Evolutionary conservation across 2,113 vertebrate genomes (phyloP).

Genomic region (Leptobrachium leishanense): DNA sequence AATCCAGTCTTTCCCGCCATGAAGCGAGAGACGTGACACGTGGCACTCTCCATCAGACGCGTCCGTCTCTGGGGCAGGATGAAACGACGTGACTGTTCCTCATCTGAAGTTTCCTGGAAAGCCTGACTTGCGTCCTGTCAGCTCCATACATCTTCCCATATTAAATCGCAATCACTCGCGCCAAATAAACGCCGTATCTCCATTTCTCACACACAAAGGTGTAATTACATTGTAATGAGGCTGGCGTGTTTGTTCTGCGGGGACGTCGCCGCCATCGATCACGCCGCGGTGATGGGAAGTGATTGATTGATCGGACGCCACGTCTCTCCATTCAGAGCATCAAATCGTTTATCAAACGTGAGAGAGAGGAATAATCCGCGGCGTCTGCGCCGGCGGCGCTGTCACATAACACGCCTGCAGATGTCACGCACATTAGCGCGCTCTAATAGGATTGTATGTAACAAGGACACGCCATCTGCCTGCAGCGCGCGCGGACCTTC

Average conservation of each 20-base stretch:
- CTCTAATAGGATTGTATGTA: too few relatives aligned
- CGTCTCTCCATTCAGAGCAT: slow-evolving; percentile 1
- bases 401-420: too few relatives aligned
- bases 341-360: neutral
- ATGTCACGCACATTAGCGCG: too few relatives aligned
- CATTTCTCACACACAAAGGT: neutral
- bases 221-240: slow-evolving; percentile 8
- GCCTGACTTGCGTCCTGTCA: neutral
- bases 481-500: too few relatives aligned
- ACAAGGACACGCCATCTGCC: too few relatives aligned
- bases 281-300: neutral
- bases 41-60: neutral
- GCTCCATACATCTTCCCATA: slow-evolving; percentile 5
- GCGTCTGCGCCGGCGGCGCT: too few relatives aligned
- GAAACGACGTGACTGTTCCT: too few relatives aligned
- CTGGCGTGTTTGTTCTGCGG: neutral
- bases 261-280: neutral
- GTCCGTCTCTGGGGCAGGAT: neutral
- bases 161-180: slow-evolving; percentile 3
- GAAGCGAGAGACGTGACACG: too few relatives aligned
- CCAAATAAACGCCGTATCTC: neutral
- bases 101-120: too few relatives aligned
- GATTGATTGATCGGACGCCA: neutral
- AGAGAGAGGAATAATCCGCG: neutral
- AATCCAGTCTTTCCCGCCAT: too few relatives aligned